phyloP scores from a whole-genome alignment of 2,113 vertebrate species.

The Empidonax traillii region DNA sequence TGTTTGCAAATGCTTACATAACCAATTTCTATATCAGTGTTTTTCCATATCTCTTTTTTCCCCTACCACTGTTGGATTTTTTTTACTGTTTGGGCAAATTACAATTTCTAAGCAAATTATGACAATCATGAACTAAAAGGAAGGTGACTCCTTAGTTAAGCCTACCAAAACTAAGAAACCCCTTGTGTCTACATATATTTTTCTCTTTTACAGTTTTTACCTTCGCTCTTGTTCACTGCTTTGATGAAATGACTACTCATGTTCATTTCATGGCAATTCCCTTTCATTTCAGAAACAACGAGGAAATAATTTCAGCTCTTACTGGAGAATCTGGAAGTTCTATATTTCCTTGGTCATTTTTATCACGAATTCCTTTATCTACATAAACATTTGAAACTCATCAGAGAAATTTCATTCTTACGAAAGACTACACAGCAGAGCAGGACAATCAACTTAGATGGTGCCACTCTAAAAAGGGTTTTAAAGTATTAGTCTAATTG shows the following conservation, averaged over 20 bases:
- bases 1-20: background rate
- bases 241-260: background rate
- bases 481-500: slow-evolving; percentile 32
- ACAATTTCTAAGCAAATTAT: background rate
- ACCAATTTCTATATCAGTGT: background rate
- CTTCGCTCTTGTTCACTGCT: background rate
- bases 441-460: slow-evolving; percentile 38
- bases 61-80: too few species aligned
- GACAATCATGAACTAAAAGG: background rate
- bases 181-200: background rate
- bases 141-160: background rate
- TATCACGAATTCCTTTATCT: background rate
- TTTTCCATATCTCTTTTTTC: background rate
- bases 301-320: background rate
- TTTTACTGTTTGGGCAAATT: background rate
- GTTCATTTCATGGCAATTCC: background rate
- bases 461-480: slow-evolving; percentile 41
- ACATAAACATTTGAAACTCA: slow-evolving; percentile 27
- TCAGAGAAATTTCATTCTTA: slow-evolving; percentile 18
- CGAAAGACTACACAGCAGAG: slow-evolving; percentile 11
- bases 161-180: background rate
- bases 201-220: background rate
- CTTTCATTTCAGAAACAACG: background rate
- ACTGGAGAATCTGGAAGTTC: too few species aligned
- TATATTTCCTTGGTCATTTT: background rate